phyloP scores from a whole-genome alignment of 2,888 invertebrate species.

The Portevinia maculata region DNA sequence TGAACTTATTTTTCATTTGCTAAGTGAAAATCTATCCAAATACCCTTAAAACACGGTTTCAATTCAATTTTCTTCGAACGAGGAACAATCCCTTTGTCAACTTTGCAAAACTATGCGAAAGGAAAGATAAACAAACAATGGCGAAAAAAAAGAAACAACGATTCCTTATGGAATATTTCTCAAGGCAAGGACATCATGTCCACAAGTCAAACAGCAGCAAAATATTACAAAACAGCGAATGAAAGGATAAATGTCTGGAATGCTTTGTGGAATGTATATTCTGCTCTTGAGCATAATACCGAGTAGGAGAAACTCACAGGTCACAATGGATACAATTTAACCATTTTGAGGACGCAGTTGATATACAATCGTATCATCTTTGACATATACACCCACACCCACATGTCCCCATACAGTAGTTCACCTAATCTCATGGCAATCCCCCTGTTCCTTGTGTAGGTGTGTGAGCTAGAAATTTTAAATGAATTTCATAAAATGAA shows the following conservation, averaged over 20 bases:
- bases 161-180: constrained; percentile 1
- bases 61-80: background rate
- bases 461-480: constrained; percentile 14
- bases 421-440: constrained; percentile 3
- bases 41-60: background rate
- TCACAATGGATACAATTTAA: constrained; percentile 23
- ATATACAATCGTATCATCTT: constrained; percentile 17
- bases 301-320: constrained; percentile 2
- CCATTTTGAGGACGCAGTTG: constrained; percentile 12
- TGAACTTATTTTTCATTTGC: background rate
- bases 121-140: background rate
- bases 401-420: background rate
- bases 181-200: constrained; percentile 2
- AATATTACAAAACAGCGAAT: constrained; percentile 17
- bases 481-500: constrained; percentile 28
- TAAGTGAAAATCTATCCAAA: background rate
- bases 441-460: background rate
- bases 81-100: background rate
- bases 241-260: constrained; percentile 7
- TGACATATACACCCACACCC: background rate
- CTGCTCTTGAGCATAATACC: constrained; percentile 1
- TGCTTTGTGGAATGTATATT: constrained; percentile 15
- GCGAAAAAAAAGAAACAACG: background rate
- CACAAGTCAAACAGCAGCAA: constrained; percentile 18
- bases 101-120: background rate